Conservation (phyloP, 2,888 invertebrate species). For the Automeris io region DNA sequence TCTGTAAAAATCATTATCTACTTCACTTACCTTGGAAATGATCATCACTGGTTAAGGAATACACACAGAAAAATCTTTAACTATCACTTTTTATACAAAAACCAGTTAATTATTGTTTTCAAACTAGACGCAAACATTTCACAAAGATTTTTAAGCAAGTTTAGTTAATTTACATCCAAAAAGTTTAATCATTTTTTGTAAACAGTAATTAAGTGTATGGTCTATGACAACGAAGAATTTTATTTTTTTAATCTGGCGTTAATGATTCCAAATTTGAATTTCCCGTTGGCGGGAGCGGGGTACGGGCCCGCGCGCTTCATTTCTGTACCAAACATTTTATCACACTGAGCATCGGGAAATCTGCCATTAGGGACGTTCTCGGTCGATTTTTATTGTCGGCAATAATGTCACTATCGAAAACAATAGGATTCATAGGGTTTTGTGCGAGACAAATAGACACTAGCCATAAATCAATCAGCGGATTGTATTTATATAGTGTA, state of each 20-base stretch:
- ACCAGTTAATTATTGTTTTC: conserved; percentile 1
- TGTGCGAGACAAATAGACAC: conserved; percentile 17
- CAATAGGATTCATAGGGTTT: conserved; percentile 2
- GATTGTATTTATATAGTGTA: conserved; percentile 12
- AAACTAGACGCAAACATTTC: conserved; percentile 4
- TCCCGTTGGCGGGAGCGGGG: conserved; percentile 53
- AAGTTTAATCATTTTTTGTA: conserved; percentile 3
- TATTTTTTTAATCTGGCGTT: conserved; percentile 25
- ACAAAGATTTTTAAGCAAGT: background rate
- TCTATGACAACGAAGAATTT: conserved; percentile 13
- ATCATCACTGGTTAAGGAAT: background rate
- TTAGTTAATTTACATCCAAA: background rate
- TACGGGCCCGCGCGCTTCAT: conserved; percentile 42
- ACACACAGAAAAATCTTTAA: background rate
- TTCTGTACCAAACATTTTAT: conserved; percentile 59
- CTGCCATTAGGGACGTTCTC: conserved; percentile 51
- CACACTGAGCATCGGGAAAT: conserved; percentile 62
- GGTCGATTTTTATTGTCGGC: conserved; percentile 37
- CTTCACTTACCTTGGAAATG: background rate
- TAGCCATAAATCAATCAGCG: conserved; percentile 19
- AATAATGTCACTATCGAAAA: conserved; percentile 25
- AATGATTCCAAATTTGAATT: conserved; percentile 49
- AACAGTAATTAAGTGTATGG: conserved; percentile 4
- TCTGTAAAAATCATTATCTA: too few relatives aligned
- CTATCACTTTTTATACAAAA: conserved; percentile 2